Evolutionary conservation across 2,113 vertebrate species (phyloP).

Genomic region (Rhinogobius similis): DNA sequence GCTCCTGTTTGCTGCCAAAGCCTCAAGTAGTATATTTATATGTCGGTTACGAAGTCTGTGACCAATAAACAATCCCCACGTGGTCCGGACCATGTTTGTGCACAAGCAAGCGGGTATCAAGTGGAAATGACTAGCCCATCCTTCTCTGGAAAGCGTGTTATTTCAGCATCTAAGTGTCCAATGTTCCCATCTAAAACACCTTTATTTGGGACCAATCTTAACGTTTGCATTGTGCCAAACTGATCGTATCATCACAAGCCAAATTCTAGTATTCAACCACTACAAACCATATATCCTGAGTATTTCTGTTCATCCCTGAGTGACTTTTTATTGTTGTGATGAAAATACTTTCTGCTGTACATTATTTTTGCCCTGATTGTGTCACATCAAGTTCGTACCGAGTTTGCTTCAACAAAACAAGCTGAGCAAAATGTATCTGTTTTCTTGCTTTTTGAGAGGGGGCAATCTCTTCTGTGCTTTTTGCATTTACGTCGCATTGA

Average conservation of each 20-base stretch:
- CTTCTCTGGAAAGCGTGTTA: conserved; percentile 8
- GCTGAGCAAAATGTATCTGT: neutral
- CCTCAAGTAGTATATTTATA: conserved; percentile 5
- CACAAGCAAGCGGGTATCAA: neutral
- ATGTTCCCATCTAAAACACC: conserved; percentile 19
- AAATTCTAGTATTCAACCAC: conserved; percentile 9
- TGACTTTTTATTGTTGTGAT: neutral
- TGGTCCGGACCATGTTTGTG: conserved; percentile 3
- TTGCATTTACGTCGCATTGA: neutral
- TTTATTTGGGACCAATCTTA: neutral
- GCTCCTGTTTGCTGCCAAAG: neutral
- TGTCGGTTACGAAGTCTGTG: conserved; percentile 18
- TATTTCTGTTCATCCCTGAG: neutral
- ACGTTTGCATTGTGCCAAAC: neutral
- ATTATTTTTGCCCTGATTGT: neutral
- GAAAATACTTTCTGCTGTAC: neutral
- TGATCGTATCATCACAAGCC: conserved; percentile 1
- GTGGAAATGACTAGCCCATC: neutral
- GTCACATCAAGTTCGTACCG: neutral
- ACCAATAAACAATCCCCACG: conserved; percentile 23
- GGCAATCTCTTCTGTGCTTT: neutral
- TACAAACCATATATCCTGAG: no score
- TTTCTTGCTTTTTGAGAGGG: neutral
- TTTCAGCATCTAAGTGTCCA: conserved; percentile 7
- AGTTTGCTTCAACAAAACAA: neutral